Evolutionary conservation across 2,797 vertebrate species (phyloP).

Genomic region (Myoxocephalus aenaeus): DNA sequence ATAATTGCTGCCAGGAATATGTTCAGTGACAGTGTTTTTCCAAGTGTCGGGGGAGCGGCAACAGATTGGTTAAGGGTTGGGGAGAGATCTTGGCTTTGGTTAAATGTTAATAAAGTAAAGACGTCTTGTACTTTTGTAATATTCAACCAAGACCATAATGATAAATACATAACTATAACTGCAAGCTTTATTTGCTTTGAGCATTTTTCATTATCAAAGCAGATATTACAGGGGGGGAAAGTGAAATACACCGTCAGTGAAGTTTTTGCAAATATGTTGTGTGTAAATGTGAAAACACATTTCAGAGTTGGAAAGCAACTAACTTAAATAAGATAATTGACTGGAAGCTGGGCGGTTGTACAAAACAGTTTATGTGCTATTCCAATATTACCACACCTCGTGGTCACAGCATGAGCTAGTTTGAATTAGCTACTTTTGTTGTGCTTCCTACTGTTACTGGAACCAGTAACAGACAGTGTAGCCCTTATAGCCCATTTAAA

Average conservation of each 20-base stretch:
- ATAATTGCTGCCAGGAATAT: background rate
- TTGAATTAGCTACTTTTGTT: background rate
- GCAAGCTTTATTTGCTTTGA: no score
- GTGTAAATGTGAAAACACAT: background rate
- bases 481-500: background rate
- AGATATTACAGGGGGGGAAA: background rate
- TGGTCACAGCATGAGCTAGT: background rate
- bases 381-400: background rate
- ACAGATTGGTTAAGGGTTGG: background rate
- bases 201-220: background rate
- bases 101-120: slow-evolving; percentile 5
- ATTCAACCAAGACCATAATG: background rate
- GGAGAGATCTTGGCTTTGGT: background rate
- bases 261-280: background rate
- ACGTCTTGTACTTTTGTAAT: background rate
- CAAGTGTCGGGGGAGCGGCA: background rate
- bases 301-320: background rate
- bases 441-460: background rate
- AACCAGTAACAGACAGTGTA: background rate
- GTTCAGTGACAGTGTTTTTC: background rate
- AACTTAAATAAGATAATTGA: background rate
- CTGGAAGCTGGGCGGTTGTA: background rate
- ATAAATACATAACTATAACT: background rate
- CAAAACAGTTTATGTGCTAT: background rate
- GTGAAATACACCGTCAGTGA: background rate